Evolutionary conservation across 2,888 invertebrate genomes (phyloP).

Genomic region (Gastrophysa polygoni): DNA sequence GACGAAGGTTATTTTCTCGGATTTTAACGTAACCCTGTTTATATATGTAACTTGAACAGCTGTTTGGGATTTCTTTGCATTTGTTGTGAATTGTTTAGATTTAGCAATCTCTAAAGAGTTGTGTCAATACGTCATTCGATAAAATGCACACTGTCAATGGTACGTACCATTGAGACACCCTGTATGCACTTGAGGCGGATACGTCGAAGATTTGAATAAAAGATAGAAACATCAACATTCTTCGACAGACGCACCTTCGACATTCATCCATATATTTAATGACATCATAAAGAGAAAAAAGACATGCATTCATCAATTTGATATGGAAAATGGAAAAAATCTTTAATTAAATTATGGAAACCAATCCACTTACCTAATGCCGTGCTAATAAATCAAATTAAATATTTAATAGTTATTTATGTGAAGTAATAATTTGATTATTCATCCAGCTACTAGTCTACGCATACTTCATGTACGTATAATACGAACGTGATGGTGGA

Average conservation of each 20-base stretch:
- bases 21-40: no score
- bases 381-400: conserved; percentile 40
- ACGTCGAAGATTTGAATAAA: no score
- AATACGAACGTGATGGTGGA: conserved; percentile 3
- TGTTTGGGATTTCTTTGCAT: no score
- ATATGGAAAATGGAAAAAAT: conserved; percentile 24
- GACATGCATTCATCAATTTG: conserved; percentile 11
- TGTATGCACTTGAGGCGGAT: no score
- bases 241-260: background rate
- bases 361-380: conserved; percentile 41
- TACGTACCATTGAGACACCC: no score
- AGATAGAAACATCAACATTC: background rate
- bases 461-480: background rate
- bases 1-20: no score
- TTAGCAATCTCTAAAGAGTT: no score
- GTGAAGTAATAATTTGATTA: conserved; percentile 37
- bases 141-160: no score
- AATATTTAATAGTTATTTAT: conserved; percentile 39
- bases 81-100: no score
- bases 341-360: conserved; percentile 41
- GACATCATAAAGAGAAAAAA: conserved; percentile 15
- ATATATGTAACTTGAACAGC: no score
- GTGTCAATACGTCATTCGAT: no score
- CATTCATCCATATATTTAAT: background rate
- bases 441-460: conserved; percentile 10